These are phyloP conservation scores for Metalampra italica DNA, from an alignment of 2,888 invertebrate genomes.

Conservation along the genomic window DNA sequence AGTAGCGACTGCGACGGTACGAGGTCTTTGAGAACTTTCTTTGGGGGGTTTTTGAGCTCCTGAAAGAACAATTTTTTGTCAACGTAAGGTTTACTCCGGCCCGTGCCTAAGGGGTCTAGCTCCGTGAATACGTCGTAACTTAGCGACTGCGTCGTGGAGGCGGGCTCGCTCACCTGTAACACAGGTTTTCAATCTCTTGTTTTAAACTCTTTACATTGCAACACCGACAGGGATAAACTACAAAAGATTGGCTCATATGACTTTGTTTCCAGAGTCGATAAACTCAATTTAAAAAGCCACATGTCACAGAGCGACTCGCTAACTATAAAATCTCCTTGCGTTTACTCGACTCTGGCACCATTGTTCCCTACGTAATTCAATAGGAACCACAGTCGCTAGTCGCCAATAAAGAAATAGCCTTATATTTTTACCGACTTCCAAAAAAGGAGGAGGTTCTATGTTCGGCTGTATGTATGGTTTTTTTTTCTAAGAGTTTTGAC, in stretches of 20 bases:
- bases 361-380: too few species aligned
- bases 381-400: too few species aligned
- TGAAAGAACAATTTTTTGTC: constrained; percentile 98
- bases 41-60: constrained; percentile 95
- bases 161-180: constrained; percentile 69
- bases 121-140: constrained; percentile 94
- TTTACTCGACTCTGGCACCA: too few species aligned
- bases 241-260: constrained; percentile 30
- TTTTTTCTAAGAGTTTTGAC: too few species aligned
- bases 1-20: constrained; percentile 69
- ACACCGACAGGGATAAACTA: constrained; percentile 24
- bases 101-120: constrained; percentile 94
- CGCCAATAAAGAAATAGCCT: too few species aligned
- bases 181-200: constrained; percentile 32
- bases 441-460: too few species aligned
- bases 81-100: constrained; percentile 93
- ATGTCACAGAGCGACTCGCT: constrained; percentile 37
- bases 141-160: constrained; percentile 48
- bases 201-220: constrained; percentile 9
- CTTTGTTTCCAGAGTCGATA: too few species aligned
- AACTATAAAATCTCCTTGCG: constrained; percentile 12
- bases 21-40: constrained; percentile 94
- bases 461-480: too few species aligned
- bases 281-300: constrained; percentile 16
- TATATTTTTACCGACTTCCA: too few species aligned